Conservation (phyloP, 2,888 invertebrate genomes). For the Drosophila silvestris region DNA sequence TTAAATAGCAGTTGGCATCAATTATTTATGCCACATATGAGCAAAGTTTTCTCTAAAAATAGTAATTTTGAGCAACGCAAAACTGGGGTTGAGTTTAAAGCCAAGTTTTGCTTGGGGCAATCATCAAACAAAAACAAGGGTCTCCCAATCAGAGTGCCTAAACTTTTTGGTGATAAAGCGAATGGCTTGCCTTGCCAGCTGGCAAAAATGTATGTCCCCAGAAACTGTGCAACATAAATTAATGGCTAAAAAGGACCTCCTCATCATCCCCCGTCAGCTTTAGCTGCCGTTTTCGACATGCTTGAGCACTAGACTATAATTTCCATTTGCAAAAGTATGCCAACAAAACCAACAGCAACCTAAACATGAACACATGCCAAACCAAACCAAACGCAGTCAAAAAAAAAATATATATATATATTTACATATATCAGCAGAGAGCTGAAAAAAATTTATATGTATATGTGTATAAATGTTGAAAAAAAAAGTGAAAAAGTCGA, state of each 20-base stretch:
- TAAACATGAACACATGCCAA: conserved; percentile 69
- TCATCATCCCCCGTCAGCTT: conserved; percentile 14
- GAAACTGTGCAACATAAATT: conserved; percentile 66
- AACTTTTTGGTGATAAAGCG: conserved; percentile 34
- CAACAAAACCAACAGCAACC: conserved; percentile 73
- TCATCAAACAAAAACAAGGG: conserved; percentile 29
- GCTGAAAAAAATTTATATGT: conserved; percentile 2
- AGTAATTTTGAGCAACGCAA: neutral
- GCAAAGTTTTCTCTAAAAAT: neutral
- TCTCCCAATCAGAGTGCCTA: conserved; percentile 28
- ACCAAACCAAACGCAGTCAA: conserved; percentile 56
- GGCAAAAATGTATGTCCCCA: conserved; percentile 48
- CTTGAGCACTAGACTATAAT: conserved; percentile 76
- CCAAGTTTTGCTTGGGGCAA: conserved; percentile 32
- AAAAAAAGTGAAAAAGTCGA: conserved; percentile 54
- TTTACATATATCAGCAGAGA: conserved; percentile 18
- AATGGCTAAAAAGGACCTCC: conserved; percentile 61
- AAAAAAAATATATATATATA: conserved; percentile 24
- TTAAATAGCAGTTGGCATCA: neutral
- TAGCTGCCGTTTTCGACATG: conserved; percentile 46
- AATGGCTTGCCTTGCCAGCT: conserved; percentile 26
- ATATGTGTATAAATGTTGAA: conserved; percentile 2
- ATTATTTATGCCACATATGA: neutral
- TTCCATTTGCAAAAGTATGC: conserved; percentile 76
- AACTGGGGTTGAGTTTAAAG: conserved; percentile 25